These are phyloP conservation scores for Athetis lepigone DNA, from an alignment of 2,888 invertebrate genomes.

Conservation along the genomic window DNA sequence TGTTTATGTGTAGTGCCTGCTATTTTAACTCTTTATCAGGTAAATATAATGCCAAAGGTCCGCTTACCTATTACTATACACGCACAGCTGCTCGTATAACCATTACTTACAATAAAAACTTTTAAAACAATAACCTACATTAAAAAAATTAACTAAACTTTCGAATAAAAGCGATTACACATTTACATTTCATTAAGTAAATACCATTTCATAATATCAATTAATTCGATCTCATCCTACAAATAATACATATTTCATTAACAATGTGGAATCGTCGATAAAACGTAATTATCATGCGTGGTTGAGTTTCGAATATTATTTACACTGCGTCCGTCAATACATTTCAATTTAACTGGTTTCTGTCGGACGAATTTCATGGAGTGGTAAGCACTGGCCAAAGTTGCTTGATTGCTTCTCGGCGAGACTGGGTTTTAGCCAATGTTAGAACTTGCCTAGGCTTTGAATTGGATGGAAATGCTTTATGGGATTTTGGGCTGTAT, in stretches of 20 bases:
- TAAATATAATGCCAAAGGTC: too few species aligned
- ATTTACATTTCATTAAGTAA: slow-evolving; percentile 3
- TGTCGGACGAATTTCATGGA: slow-evolving; percentile 71
- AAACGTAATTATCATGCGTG: slow-evolving; percentile 46
- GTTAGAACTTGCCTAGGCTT: slow-evolving; percentile 12
- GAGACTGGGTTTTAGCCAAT: slow-evolving; percentile 36
- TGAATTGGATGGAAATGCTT: slow-evolving; percentile 13
- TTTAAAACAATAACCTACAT: too few species aligned
- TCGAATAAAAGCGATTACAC: neutral
- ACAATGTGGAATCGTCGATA: slow-evolving; percentile 18
- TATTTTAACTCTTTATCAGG: too few species aligned
- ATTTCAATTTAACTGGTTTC: slow-evolving; percentile 64
- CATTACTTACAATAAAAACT: too few species aligned
- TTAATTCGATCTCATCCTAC: slow-evolving; percentile 9
- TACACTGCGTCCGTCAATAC: slow-evolving; percentile 58
- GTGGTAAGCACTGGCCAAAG: slow-evolving; percentile 65
- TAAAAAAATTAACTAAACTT: neutral
- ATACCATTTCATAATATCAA: slow-evolving; percentile 14
- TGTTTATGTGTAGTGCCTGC: too few species aligned
- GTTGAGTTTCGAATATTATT: slow-evolving; percentile 30
- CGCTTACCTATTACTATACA: too few species aligned
- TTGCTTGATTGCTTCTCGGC: slow-evolving; percentile 70
- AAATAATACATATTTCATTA: slow-evolving; percentile 15
- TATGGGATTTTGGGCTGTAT: too few species aligned
- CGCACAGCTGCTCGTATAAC: too few species aligned